phyloP scores from a whole-genome alignment of 2,113 vertebrate species.

The Pelvicachromis taeniatus region DNA sequence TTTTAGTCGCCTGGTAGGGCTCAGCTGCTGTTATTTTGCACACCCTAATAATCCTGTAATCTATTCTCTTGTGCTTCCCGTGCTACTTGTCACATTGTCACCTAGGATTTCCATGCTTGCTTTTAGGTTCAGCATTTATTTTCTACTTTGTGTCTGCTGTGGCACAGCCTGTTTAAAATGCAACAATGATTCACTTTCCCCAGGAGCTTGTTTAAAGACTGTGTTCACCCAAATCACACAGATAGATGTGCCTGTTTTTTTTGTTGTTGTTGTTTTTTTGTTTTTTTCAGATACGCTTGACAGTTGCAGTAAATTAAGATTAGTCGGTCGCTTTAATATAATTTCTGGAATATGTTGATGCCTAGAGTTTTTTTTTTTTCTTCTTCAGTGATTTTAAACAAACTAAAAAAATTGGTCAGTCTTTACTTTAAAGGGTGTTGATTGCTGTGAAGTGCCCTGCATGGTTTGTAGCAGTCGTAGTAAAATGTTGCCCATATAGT shows the following conservation, averaged over 20 bases:
- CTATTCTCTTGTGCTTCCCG: neutral
- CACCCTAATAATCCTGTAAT: neutral
- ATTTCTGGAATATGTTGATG: neutral
- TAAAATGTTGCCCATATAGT: neutral
- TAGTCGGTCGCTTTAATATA: neutral
- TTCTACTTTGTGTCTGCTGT: neutral
- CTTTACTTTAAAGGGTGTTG: neutral
- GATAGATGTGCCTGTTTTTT: neutral
- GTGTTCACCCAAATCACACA: neutral
- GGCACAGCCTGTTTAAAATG: neutral
- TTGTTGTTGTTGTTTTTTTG: neutral
- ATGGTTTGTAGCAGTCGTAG: neutral
- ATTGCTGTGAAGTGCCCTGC: neutral
- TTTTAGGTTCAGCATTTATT: neutral
- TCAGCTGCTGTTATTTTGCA: constrained; percentile 5
- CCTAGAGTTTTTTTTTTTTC: neutral
- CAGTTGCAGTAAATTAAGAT: neutral
- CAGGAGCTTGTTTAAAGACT: neutral
- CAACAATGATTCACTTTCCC: neutral
- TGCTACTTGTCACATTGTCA: neutral
- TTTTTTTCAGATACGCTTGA: neutral
- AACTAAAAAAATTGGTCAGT: neutral
- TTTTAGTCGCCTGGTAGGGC: neutral
- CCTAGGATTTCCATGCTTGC: neutral
- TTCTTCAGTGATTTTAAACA: neutral